Conservation (phyloP, 2,888 invertebrate genomes). For the Lathronympha strigana region DNA sequence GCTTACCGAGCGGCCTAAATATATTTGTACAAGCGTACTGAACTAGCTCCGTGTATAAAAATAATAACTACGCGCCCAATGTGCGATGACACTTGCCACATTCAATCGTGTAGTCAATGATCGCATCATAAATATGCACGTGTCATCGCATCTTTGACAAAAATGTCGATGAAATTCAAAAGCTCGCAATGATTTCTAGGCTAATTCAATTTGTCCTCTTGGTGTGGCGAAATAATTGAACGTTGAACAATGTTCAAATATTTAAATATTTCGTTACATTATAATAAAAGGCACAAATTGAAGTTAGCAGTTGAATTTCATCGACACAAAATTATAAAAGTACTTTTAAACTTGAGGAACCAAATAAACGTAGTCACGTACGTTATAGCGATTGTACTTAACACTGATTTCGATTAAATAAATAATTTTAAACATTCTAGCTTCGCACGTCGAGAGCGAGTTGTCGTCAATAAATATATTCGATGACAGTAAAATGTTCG, state of each 20-base stretch:
- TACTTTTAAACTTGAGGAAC: constrained; percentile 68
- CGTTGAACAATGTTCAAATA: neutral
- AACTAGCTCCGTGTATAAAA: constrained; percentile 72
- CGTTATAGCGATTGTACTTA: constrained; percentile 19
- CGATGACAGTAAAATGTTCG: constrained; percentile 15
- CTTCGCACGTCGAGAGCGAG: constrained; percentile 31
- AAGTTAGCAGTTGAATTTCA: neutral
- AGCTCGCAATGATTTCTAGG: neutral
- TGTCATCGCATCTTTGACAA: neutral
- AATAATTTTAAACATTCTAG: constrained; percentile 51
- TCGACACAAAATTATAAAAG: constrained; percentile 44
- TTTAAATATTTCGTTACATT: neutral
- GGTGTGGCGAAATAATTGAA: neutral
- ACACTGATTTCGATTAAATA: constrained; percentile 43
- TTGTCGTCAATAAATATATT: constrained; percentile 35
- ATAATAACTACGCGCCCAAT: constrained; percentile 55
- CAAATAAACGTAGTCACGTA: constrained; percentile 49
- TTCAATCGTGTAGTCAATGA: neutral
- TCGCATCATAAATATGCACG: neutral
- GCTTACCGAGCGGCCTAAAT: constrained; percentile 66
- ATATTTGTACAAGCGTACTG: constrained; percentile 79
- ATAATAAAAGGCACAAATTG: neutral
- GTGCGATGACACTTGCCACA: constrained; percentile 6
- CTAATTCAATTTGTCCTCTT: neutral
- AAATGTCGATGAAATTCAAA: constrained; percentile 17